Conservation (phyloP, 2,113 vertebrate genomes). For the Microcebus ravelobensis region DNA sequence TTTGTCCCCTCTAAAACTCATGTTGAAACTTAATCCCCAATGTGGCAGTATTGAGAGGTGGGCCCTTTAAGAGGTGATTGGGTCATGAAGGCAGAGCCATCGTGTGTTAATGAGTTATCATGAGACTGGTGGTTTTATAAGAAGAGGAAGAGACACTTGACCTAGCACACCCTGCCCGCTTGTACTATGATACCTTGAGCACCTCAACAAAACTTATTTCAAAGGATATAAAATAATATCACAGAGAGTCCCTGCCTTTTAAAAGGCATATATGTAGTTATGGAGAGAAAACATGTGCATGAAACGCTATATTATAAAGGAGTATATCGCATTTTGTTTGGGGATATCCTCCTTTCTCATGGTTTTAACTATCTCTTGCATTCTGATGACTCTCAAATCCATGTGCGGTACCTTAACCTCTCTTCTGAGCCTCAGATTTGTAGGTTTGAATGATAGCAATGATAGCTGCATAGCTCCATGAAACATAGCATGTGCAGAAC, state of each 20-base stretch:
- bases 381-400: background rate
- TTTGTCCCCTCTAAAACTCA: no score
- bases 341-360: background rate
- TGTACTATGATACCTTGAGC: no score
- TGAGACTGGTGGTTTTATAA: no score
- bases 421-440: background rate
- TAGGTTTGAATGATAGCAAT: background rate
- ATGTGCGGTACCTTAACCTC: background rate
- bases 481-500: no score
- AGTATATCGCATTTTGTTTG: background rate
- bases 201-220: background rate
- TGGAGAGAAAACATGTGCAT: background rate
- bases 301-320: background rate
- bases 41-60: no score
- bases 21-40: no score
- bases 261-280: background rate
- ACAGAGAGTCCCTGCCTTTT: background rate
- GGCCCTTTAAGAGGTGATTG: no score
- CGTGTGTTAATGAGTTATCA: no score
- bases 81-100: no score
- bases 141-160: no score
- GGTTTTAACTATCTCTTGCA: background rate
- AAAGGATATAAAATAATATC: background rate
- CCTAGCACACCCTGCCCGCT: no score
- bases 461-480: background rate